phyloP scores from a whole-genome alignment of 1,140 invertebrate genomes.

The Megathymus violae region DNA sequence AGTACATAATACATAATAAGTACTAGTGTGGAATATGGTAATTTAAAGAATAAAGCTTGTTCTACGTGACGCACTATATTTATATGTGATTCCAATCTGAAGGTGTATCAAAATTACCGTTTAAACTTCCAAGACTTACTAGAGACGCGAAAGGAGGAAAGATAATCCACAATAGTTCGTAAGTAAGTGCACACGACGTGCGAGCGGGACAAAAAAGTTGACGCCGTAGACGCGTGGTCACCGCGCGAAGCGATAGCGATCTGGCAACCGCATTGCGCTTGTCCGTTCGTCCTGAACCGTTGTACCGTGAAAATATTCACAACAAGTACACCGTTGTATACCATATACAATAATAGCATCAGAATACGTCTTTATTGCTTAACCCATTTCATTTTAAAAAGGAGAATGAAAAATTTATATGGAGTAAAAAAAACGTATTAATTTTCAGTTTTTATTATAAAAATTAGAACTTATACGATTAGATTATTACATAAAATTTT shows the following conservation, averaged over 20 bases:
- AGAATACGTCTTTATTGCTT: no score
- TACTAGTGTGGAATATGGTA: no score
- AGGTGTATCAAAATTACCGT: background rate
- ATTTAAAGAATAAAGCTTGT: no score
- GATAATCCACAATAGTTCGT: conserved; percentile 1
- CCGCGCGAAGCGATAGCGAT: conserved; percentile 28
- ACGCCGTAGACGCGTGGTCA: conserved; percentile 32
- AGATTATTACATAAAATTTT: no score
- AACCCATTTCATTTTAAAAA: no score
- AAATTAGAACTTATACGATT: no score
- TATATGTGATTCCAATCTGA: background rate
- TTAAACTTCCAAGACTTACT: conserved; percentile 9
- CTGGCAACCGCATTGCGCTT: conserved; percentile 32
- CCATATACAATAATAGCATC: background rate
- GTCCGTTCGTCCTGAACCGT: conserved; percentile 26
- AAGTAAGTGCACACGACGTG: conserved; percentile 20
- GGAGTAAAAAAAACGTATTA: no score
- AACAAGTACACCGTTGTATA: background rate
- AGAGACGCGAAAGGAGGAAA: conserved; percentile 9
- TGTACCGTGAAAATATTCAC: conserved; percentile 13
- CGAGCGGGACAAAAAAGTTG: conserved; percentile 30
- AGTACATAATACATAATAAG: no score
- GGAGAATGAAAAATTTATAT: no score
- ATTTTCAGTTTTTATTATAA: no score
- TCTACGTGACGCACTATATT: no score